A percentile compares a stretch with the other conserved stretches of the same genome.
Conservation (phyloP, 1,140 invertebrate species). For the Araneus ventricosus region DNA sequence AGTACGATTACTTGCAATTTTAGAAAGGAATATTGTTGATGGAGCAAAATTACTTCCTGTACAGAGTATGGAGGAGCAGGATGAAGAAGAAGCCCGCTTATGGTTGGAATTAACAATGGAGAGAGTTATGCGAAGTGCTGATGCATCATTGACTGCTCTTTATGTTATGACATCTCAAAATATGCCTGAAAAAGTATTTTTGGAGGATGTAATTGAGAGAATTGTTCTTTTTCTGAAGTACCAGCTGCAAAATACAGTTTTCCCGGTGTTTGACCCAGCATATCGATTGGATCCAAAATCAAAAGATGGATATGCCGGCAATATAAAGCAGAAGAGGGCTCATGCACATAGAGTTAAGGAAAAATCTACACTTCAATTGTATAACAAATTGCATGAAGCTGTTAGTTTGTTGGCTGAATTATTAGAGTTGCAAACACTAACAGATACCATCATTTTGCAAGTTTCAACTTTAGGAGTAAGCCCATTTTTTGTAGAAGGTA, state of each 20-base stretch:
- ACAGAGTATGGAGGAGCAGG: constrained; percentile 84
- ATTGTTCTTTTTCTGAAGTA: constrained; percentile 97
- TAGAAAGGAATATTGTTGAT: constrained; percentile 95
- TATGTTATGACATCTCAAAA: constrained; percentile 96
- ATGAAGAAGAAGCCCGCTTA: constrained; percentile 91
- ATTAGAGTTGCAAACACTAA: constrained; percentile 92
- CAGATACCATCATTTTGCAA: constrained; percentile 91
- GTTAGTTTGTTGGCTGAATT: constrained; percentile 94
- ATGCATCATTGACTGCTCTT: constrained; percentile 91
- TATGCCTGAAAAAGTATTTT: constrained; percentile 95
- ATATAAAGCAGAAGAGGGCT: constrained; percentile 85
- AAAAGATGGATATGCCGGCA: constrained; percentile 81
- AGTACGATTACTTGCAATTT: constrained; percentile 90
- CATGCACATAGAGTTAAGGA: constrained; percentile 83
- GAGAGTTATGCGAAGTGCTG: constrained; percentile 91
- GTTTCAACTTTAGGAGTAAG: constrained; percentile 88
- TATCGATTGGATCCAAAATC: constrained; percentile 86
- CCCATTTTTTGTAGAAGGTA: constrained; percentile 99
- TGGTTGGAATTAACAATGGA: constrained; percentile 95
- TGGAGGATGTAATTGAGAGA: constrained; percentile 98
- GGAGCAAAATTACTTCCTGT: constrained; percentile 91
- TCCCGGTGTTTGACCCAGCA: constrained; percentile 97
- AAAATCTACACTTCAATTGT: constrained; percentile 89
- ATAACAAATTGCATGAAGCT: constrained; percentile 95
- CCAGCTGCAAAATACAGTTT: constrained; percentile 97